phyloP scores from a whole-genome alignment of 2,797 vertebrate species.

The Distichodus sexfasciatus region DNA sequence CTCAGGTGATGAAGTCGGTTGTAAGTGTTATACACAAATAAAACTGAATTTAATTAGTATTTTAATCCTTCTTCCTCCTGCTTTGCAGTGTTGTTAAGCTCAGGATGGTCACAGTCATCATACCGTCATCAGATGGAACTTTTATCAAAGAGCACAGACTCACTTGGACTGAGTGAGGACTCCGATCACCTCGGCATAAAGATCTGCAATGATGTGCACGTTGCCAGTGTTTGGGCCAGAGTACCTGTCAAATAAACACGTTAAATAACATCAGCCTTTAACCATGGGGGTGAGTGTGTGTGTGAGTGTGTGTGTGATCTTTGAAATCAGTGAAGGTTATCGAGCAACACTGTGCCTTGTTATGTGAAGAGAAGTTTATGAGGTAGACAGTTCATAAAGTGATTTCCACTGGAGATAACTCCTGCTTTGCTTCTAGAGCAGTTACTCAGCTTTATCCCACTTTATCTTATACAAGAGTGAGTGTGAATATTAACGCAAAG shows the following conservation, averaged over 20 bases:
- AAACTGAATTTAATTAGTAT: too few relatives aligned
- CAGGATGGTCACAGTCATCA: too few relatives aligned
- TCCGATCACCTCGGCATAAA: slow-evolving; percentile 97
- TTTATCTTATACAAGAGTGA: background rate
- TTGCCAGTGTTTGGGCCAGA: slow-evolving; percentile 99
- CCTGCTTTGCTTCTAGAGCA: too few relatives aligned
- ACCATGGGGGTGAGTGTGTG: background rate
- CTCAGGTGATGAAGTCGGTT: too few relatives aligned
- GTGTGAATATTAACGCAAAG: too few relatives aligned
- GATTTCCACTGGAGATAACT: too few relatives aligned
- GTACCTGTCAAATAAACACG: slow-evolving; percentile 76
- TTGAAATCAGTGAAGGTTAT: background rate
- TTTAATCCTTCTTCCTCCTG: too few relatives aligned
- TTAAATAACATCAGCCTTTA: background rate
- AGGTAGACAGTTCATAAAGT: background rate
- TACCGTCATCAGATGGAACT: too few relatives aligned
- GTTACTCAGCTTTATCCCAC: too few relatives aligned
- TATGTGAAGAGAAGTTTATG: background rate
- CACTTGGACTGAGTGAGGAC: slow-evolving; percentile 98
- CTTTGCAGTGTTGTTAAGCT: too few relatives aligned
- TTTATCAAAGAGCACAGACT: too few relatives aligned
- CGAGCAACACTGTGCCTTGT: background rate
- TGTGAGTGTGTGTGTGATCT: background rate
- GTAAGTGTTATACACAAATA: too few relatives aligned
- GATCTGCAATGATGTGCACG: slow-evolving; percentile 97